Base-by-base conservation (phyloP, 2,888 invertebrate genomes). In the Chironomus tentans region DNA sequence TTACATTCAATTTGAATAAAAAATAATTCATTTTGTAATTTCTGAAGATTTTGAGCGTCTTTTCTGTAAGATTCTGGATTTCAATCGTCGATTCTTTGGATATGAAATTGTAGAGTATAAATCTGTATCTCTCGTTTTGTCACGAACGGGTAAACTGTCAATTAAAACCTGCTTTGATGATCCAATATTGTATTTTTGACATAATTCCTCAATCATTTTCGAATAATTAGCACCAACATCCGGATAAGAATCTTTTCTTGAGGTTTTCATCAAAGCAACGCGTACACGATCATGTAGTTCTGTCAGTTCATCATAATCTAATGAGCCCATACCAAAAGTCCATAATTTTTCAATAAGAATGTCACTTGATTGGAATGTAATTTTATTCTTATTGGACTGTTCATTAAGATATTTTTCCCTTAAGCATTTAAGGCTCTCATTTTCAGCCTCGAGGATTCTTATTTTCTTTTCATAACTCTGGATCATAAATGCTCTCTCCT, bases 231-330 rank as follows among this genome's bases (percentile, higher is more conserved):
- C 22, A 7, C 56, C 6, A 4, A 56, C 7, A 3, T 56, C 18
- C 28, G 38, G 13, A 62, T n/a, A 3, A 10, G 7, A 13, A 15
- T 47, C 47, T 13, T 24, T 38, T 13, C 47, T n/a, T 2, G 10
- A 38, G 1, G 10, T 38, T 38, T 21, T 13, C 21, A 56, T 38
- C 61, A 72, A 68, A 12, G 72, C 22, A 38, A 15, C 13, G 7
- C 71, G 68, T 4, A 74, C 15, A 13, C 24, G 46, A 68, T 22
- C 48, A 38, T 74, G 48, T 38, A 74, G 18, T n/a, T 74, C 74
- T 1, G 13, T n/a, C 2, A 74, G 21, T 47, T 74, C 74, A 13
- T 74, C 68, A n/a, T 3, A 4, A 22, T 6, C 7, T 18, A 74
- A 15, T 13, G 48, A 15, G 10, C 12, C 13, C 13, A 74, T 10